Percentiles rank a stretch among this genome's conserved stretches.
Conservation (phyloP, 2,797 vertebrate genomes). For the Acomys russatus region DNA sequence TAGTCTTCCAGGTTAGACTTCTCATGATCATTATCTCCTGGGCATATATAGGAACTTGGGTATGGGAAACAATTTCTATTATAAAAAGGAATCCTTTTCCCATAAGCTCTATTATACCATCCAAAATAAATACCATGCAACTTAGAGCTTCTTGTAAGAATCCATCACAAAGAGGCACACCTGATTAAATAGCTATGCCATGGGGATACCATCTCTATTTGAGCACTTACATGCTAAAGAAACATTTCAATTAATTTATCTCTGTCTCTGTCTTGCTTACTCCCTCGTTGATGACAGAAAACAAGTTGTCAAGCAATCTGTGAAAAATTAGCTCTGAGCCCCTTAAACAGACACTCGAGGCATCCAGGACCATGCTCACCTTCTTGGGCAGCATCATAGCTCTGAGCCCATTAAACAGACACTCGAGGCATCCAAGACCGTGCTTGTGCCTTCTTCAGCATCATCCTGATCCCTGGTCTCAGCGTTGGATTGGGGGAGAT, state of each 20-base stretch:
- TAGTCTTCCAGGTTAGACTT: neutral
- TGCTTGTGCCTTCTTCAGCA: neutral
- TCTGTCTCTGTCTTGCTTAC: constrained; percentile 31
- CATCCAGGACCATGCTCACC: neutral
- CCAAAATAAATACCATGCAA: neutral
- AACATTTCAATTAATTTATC: constrained; percentile 73
- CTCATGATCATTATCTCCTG: neutral
- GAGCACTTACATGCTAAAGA: neutral
- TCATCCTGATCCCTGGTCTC: neutral
- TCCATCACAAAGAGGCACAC: neutral
- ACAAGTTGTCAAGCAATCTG: constrained; percentile 69
- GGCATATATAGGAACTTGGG: neutral
- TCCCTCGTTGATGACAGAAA: constrained; percentile 56
- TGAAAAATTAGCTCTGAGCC: constrained; percentile 39
- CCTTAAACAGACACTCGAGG: constrained; percentile 52
- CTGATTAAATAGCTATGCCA: constrained; percentile 5
- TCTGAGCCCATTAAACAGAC: constrained; percentile 49
- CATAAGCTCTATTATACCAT: neutral
- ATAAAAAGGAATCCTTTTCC: constrained; percentile 41
- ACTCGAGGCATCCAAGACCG: neutral
- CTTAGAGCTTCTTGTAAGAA: constrained; percentile 32
- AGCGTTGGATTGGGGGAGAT: neutral
- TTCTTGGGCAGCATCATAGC: constrained; percentile 3
- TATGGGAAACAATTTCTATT: constrained; percentile 6
- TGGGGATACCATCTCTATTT: constrained; percentile 17